These are phyloP conservation scores for Drosophila saltans DNA, from an alignment of 1,140 invertebrate genomes.

Conservation along the genomic window DNA sequence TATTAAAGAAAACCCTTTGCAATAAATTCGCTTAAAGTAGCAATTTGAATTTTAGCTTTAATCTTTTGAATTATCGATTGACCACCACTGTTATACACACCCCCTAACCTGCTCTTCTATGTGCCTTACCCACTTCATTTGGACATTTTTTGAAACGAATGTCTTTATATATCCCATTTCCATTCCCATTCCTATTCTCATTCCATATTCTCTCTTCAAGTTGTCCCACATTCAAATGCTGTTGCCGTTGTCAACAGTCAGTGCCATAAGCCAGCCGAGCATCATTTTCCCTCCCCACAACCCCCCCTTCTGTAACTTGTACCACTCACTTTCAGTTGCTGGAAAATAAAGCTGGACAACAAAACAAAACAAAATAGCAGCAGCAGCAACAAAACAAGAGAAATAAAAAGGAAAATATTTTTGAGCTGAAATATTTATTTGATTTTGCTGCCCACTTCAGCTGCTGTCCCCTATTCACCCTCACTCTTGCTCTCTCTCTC, in stretches of 20 bases:
- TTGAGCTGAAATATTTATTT: slow-evolving; percentile 70
- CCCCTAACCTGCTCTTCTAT: neutral
- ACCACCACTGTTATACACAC: neutral
- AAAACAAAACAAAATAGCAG: slow-evolving; percentile 16
- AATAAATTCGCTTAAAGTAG: no score
- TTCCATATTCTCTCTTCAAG: slow-evolving; percentile 12
- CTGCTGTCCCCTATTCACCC: slow-evolving; percentile 1
- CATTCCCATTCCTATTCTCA: slow-evolving; percentile 15
- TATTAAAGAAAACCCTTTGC: no score
- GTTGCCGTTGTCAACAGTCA: slow-evolving; percentile 46
- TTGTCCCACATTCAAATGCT: slow-evolving; percentile 62
- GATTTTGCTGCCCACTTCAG: slow-evolving; percentile 34
- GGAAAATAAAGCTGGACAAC: slow-evolving; percentile 41
- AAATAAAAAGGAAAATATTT: slow-evolving; percentile 53
- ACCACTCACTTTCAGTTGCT: slow-evolving; percentile 61
- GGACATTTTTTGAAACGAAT: slow-evolving; percentile 23
- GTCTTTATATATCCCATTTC: slow-evolving; percentile 5
- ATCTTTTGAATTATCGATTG: neutral
- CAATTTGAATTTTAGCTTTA: neutral
- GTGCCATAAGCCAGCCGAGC: slow-evolving; percentile 33
- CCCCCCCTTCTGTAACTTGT: neutral
- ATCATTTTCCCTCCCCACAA: neutral
- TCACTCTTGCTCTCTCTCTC: slow-evolving; percentile 24
- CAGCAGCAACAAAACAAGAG: neutral
- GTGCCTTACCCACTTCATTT: slow-evolving; percentile 10